Base-by-base conservation (phyloP, 2,888 invertebrate species). In the Spisula subtruncata region DNA sequence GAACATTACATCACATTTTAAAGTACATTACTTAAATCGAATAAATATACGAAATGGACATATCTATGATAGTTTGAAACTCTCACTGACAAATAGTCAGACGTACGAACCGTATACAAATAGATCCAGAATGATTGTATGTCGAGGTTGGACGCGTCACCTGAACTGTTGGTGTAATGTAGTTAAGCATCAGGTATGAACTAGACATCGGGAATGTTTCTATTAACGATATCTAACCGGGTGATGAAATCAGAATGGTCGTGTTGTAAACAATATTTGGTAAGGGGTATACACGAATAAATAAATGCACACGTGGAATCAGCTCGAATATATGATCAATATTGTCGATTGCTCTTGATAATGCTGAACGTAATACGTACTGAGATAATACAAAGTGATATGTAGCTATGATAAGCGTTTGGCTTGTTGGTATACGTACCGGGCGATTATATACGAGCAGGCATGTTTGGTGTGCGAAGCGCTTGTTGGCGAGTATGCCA, bases 381-480 rank as follows among this genome's bases (percentile, higher is more conserved):
- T 66, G 60, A 66, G 60, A 66, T 66, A 66, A 66, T 66, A 66
- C 25, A 5, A 66, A 66, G 25, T 66, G 60, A 66, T 66, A n/a
- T 4, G 25, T 25, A 66, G n/a, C 25, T 10, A 25, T 66, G 60
- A 66, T 66, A 66, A 66, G 60, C 60, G 10, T 12, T 66, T 66
- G 60, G n/a, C 60, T 25, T 66, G n/a, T 66, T 25, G 60, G 0
- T 66, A 25, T 25, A 12, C 25, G 25, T 25, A 66, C 60, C n/a
- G 25, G 10, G 2, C 60, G 60, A 5, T 66, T 25, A 66, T 5
- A n/a, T 12, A 66, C 60, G 25, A n/a, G 60, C 20, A 25, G 25
- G 60, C 0, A 66, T 25, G 60, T 66, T 25, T 25, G 25, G 10
- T 25, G 60, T 0, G 8, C 10, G 60, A 66, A 8, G n/a, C 60